Base-by-base conservation (phyloP, 2,888 invertebrate genomes). In the Ophion ellenae region DNA sequence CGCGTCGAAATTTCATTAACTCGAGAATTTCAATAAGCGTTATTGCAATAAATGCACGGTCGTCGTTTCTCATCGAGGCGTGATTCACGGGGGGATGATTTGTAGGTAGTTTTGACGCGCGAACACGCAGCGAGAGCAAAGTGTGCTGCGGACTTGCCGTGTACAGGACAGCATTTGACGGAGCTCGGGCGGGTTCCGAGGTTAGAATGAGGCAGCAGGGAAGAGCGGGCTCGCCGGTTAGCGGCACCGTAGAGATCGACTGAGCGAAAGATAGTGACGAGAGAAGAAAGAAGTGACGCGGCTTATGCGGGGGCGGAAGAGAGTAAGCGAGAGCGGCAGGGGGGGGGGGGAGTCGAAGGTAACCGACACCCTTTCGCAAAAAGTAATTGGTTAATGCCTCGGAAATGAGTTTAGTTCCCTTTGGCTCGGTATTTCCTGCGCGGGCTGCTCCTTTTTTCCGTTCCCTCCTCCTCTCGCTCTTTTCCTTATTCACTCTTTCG, bases 341-440 rank as follows among this genome's bases (percentile, higher is more conserved):
- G 79, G 70, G 83, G 70, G 76, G 84, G 84, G 84, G 76, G 70
- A 79, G 87, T 90, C 89, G 90, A 92, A 92, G 91, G 92, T 91
- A 92, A 93, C 93, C 91, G 92, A 93, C 92, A 92, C 91, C 91
- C 92, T 93, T 93, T 92, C 90, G 91, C 92, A 93, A 93, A 93
- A 93, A 93, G 92, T 93, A 93, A 93, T 93, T 93, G 94, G 92
- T 93, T 94, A 93, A 93, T 94, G 93, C 92, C 91, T 92, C 91
- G 93, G 93, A 94, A 93, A 93, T 93, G 93, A 93, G 93, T 93
- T 93, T 93, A 93, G 92, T 92, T 93, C 91, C 90, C 91, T 93
- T 93, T 92, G 91, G 90, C 88, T 89, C 85, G 87, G 89, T 78
- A 81, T 86, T 87, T 75, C 69, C 75, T 67, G 61, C 87, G 84